phyloP scores from a whole-genome alignment of 2,888 invertebrate genomes.

The Hemaris fuciformis region DNA sequence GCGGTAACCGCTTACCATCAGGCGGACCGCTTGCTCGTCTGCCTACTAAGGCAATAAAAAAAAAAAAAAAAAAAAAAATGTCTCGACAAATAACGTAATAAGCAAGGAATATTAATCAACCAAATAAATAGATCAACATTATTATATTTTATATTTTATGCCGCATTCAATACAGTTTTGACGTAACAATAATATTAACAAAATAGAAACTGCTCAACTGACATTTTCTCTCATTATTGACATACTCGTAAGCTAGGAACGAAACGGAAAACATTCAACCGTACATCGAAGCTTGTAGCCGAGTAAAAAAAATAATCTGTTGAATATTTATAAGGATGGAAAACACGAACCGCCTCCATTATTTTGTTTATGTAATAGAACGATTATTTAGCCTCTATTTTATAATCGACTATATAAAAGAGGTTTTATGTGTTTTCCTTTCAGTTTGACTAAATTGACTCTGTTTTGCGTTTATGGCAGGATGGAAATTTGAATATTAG shows the following conservation, averaged over 20 bases:
- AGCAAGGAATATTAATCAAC: no score
- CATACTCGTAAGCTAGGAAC: not conserved
- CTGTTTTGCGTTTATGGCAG: no score
- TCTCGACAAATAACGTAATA: no score
- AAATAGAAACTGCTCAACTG: not conserved
- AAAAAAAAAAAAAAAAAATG: no score
- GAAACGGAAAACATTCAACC: not conserved
- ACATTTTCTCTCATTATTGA: not conserved
- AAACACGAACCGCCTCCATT: not conserved
- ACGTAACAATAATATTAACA: not conserved
- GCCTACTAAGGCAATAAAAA: no score
- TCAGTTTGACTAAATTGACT: no score
- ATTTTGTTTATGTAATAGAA: slow-evolving; percentile 18
- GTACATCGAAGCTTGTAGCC: not conserved
- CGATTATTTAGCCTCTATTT: not conserved
- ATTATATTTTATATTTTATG: not conserved
- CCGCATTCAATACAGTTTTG: not conserved
- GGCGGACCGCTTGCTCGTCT: no score
- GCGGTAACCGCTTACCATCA: no score
- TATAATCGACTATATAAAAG: not conserved
- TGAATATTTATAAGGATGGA: slow-evolving; percentile 6
- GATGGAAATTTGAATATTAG: no score
- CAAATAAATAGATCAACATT: not conserved
- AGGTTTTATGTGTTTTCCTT: not conserved
- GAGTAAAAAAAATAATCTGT: slow-evolving; percentile 5